Evolutionary conservation across 2,888 invertebrate species (phyloP).

Genomic region (Sisyra terminalis): DNA sequence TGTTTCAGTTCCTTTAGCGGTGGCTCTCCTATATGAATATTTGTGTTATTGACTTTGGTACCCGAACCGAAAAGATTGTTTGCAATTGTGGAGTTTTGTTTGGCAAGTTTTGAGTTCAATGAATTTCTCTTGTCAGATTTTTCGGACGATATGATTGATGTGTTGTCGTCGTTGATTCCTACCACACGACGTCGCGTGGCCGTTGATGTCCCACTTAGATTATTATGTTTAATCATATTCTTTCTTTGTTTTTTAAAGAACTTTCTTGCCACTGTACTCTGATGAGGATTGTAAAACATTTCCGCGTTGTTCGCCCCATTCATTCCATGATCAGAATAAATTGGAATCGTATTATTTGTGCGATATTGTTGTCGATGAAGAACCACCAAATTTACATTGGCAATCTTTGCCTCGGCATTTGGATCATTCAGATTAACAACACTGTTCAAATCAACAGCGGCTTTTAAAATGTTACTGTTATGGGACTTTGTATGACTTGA

Average conservation of each 20-base stretch:
- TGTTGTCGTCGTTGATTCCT: conserved; percentile 36
- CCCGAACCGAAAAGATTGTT: conserved; percentile 47
- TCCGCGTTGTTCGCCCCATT: conserved; percentile 53
- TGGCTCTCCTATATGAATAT: conserved; percentile 52
- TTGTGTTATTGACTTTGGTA: conserved; percentile 66
- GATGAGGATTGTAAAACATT: conserved; percentile 83
- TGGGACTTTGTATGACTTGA: conserved; percentile 49
- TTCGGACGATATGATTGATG: conserved; percentile 19
- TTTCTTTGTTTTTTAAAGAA: conserved; percentile 79
- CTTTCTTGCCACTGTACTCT: conserved; percentile 82
- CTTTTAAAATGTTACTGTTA: conserved; percentile 44
- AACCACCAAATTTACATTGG: conserved; percentile 53
- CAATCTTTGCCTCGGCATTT: conserved; percentile 23
- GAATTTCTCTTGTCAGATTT: conserved; percentile 7
- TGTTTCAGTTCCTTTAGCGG: conserved; percentile 39
- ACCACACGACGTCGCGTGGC: conserved; percentile 37
- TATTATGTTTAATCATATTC: conserved; percentile 50
- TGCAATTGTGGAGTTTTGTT: conserved; percentile 33
- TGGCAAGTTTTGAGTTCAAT: conserved; percentile 13
- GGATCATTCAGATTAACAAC: conserved; percentile 29
- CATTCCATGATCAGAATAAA: conserved; percentile 27
- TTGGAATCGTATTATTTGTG: conserved; percentile 37
- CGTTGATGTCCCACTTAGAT: conserved; percentile 31
- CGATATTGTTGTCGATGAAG: conserved; percentile 57
- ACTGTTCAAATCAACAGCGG: conserved; percentile 41